These are phyloP conservation scores for Parauchenoglanis punctatus DNA, from an alignment of 2,797 vertebrate species.

Conservation along the genomic window DNA sequence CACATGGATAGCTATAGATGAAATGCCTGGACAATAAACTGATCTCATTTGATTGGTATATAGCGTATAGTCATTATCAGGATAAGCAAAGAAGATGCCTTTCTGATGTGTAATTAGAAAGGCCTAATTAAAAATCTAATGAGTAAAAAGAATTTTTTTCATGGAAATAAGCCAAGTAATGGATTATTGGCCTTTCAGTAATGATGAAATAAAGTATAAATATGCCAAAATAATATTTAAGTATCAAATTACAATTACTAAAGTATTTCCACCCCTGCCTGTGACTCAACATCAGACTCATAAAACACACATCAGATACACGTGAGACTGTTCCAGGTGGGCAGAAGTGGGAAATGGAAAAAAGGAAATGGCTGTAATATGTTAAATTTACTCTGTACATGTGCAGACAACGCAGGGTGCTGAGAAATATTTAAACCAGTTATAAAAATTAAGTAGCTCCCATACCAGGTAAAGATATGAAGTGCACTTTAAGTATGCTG, in stretches of 20 bases:
- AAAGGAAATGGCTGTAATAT: background rate
- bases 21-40: background rate
- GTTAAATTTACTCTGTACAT: background rate
- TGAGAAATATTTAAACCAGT: background rate
- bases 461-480: background rate
- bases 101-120: background rate
- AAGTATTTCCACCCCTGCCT: background rate
- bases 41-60: background rate
- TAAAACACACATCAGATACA: background rate
- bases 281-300: background rate
- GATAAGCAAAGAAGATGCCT: background rate
- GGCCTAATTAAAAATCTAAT: background rate
- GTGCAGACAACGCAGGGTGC: background rate
- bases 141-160: background rate
- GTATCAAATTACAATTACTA: background rate
- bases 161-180: no score
- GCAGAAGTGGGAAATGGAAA: background rate
- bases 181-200: background rate
- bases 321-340: background rate
- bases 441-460: background rate
- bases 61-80: background rate
- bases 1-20: background rate
- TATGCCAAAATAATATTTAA: constrained; percentile 2
- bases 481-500: background rate
- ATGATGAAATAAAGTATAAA: background rate